A percentile compares a stretch with the other conserved stretches of the same genome.
Conservation (phyloP, 2,797 vertebrate genomes). For the Betta splendens region DNA sequence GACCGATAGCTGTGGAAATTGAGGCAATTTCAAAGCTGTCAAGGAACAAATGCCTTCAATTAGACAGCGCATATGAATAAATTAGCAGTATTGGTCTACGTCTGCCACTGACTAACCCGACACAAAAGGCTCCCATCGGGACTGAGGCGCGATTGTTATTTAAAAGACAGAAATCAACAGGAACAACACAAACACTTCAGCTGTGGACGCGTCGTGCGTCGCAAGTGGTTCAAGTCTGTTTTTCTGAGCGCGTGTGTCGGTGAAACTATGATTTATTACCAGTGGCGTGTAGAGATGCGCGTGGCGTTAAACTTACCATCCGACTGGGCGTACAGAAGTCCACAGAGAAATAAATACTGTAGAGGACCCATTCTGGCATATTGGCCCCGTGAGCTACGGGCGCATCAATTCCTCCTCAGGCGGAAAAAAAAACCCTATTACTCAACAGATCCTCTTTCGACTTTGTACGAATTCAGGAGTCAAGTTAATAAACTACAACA, state of each 20-base stretch:
- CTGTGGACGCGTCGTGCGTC: constrained; percentile 19
- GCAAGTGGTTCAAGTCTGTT: constrained; percentile 23
- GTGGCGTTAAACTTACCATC: constrained; percentile 67
- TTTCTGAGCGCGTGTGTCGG: not conserved
- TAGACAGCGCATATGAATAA: constrained; percentile 60
- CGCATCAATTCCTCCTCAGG: constrained; percentile 72
- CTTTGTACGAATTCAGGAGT: constrained; percentile 31
- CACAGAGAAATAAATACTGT: constrained; percentile 79
- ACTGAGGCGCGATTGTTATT: constrained; percentile 15
- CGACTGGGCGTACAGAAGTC: constrained; percentile 74
- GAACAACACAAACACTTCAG: constrained; percentile 32
- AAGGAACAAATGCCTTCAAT: constrained; percentile 48
- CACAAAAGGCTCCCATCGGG: not conserved
- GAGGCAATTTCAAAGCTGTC: constrained; percentile 12
- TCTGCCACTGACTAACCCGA: constrained; percentile 30
- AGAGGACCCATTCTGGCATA: constrained; percentile 83
- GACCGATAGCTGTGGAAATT: not conserved
- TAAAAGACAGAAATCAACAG: constrained; percentile 6
- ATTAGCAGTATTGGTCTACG: constrained; percentile 54
- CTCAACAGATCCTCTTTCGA: constrained; percentile 44
- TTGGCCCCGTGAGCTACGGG: constrained; percentile 70
- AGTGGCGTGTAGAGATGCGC: not conserved
- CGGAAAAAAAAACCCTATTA: constrained; percentile 31
- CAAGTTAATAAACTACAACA: constrained; percentile 33
- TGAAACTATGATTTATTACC: not conserved